Percentiles rank a stretch among this genome's conserved stretches.
Evolutionary conservation across 2,888 invertebrate species (phyloP).

Genomic region (Athalia cordata): DNA sequence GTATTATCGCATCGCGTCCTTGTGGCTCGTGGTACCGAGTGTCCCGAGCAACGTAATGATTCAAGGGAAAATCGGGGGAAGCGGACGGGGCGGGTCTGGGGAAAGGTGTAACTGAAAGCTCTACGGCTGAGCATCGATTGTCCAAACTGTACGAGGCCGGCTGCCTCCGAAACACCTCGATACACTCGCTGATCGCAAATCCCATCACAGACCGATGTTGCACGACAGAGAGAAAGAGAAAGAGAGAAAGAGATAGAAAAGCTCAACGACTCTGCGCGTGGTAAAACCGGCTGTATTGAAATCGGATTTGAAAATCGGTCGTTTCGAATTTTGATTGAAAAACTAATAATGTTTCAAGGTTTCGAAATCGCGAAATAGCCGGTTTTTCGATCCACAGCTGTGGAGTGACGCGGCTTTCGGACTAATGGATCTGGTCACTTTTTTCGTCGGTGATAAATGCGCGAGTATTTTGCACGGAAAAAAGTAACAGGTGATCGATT

Average conservation of each 20-base stretch:
- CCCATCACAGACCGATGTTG: no score
- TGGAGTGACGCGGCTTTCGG: no score
- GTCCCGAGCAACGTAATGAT: slow-evolving; percentile 39
- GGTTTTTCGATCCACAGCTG: background rate
- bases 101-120: slow-evolving; percentile 34
- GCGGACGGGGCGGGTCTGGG: slow-evolving; percentile 6
- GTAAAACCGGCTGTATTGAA: no score
- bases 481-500: no score
- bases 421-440: background rate
- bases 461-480: no score
- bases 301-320: background rate
- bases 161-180: slow-evolving; percentile 4
- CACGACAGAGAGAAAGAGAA: no score
- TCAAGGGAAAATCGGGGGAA: slow-evolving; percentile 24
- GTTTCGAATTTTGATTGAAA: background rate
- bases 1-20: slow-evolving; percentile 7
- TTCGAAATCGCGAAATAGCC: background rate
- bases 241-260: no score
- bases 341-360: no score
- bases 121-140: background rate
- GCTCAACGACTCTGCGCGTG: no score
- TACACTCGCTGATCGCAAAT: background rate
- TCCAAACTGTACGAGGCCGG: background rate
- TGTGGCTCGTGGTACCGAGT: slow-evolving; percentile 29
- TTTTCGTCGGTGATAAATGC: no score